phyloP scores from a whole-genome alignment of 2,888 invertebrate species.

The Himalopsyche tibetana region DNA sequence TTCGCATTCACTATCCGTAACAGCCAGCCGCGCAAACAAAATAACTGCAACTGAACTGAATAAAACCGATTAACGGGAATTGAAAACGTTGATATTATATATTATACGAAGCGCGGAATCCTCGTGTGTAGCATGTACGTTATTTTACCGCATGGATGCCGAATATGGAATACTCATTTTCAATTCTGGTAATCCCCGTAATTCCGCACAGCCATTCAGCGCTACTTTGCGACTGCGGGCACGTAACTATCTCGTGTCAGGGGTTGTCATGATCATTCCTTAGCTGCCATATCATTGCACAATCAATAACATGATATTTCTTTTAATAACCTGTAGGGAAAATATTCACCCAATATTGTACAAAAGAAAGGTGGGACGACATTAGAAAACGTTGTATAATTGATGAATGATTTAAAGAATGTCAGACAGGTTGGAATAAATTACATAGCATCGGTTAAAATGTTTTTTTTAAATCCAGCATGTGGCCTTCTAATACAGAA shows the following conservation, averaged over 20 bases:
- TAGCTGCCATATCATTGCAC: neutral
- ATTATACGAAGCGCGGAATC: neutral
- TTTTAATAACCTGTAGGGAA: neutral
- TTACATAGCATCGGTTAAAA: too few relatives aligned
- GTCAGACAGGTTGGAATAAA: too few relatives aligned
- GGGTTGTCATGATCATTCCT: slow-evolving; percentile 16
- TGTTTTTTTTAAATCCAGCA: too few relatives aligned
- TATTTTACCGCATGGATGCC: slow-evolving; percentile 47
- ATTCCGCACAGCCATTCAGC: slow-evolving; percentile 42
- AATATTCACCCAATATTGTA: too few relatives aligned
- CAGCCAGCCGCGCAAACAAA: slow-evolving; percentile 27
- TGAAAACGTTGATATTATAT: neutral
- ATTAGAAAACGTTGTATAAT: too few relatives aligned
- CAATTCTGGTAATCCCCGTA: slow-evolving; percentile 54
- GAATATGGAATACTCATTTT: slow-evolving; percentile 53
- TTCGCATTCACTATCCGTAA: neutral
- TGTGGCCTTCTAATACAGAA: too few relatives aligned
- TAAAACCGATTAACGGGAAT: slow-evolving; percentile 20
- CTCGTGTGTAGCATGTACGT: neutral
- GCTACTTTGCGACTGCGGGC: slow-evolving; percentile 1
- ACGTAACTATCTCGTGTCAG: slow-evolving; percentile 16
- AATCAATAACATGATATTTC: neutral
- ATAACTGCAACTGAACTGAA: slow-evolving; percentile 26
- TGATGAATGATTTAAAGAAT: too few relatives aligned
- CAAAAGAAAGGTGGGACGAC: too few relatives aligned